Evolutionary conservation across 2,888 invertebrate species (phyloP).

Genomic region (Zeuzera pyrina): DNA sequence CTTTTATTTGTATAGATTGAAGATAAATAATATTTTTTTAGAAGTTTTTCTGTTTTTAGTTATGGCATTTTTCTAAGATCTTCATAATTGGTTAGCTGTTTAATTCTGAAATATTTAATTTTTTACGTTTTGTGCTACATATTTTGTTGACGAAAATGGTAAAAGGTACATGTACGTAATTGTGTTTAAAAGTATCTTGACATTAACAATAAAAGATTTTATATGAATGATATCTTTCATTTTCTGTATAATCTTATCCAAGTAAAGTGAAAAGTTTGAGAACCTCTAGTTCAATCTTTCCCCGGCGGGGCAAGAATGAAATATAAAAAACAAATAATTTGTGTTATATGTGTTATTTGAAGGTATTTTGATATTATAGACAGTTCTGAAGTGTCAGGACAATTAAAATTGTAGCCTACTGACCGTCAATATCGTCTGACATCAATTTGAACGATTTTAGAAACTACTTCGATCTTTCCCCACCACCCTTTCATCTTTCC

Average conservation of each 20-base stretch:
- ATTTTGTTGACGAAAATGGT: too few species aligned
- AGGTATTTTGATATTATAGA: neutral
- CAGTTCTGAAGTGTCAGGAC: conserved; percentile 1
- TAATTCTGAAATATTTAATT: conserved; percentile 1
- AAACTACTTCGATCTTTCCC: conserved; percentile 1
- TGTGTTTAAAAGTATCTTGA: neutral
- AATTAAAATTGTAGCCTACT: neutral
- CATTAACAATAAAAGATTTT: conserved; percentile 1
- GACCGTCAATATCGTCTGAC: conserved; percentile 1
- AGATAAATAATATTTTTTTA: too few species aligned
- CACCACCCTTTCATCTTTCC: conserved; percentile 4
- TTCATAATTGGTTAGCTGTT: neutral
- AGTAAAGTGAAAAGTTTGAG: conserved; percentile 5
- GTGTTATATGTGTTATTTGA: neutral
- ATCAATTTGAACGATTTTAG: conserved; percentile 1
- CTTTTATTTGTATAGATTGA: neutral
- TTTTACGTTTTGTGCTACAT: neutral
- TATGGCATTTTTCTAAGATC: neutral
- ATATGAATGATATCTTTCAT: conserved; percentile 1
- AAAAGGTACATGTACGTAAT: too few species aligned
- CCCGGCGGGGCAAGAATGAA: conserved; percentile 6
- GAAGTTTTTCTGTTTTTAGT: neutral
- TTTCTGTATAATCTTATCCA: conserved; percentile 3
- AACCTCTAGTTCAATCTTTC: conserved; percentile 5
- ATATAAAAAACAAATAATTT: conserved; percentile 5